Conservation (phyloP, 2,888 invertebrate genomes). For the Tenodera sinensis region DNA sequence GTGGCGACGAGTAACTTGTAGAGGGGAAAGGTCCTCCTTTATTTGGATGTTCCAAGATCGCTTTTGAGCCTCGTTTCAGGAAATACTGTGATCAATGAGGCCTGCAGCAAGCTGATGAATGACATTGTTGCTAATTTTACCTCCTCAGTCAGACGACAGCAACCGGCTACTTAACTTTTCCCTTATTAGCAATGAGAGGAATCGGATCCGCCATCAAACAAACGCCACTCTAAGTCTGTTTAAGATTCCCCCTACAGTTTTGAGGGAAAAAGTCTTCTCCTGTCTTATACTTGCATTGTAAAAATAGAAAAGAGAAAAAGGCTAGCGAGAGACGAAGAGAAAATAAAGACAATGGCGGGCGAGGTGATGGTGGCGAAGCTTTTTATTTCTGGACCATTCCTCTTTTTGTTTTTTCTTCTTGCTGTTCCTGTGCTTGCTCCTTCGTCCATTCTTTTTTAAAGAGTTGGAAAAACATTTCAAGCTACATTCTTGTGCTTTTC, state of each 20-base stretch:
- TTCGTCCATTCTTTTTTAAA: constrained; percentile 26
- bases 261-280: neutral
- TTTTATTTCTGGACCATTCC: constrained; percentile 17
- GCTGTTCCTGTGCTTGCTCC: neutral
- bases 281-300: neutral
- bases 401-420: neutral
- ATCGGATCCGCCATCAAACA: neutral
- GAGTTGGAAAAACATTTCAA: constrained; percentile 29
- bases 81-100: neutral
- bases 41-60: neutral
- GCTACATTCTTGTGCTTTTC: constrained; percentile 29
- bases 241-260: neutral
- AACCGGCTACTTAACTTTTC: neutral
- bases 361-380: constrained; percentile 14
- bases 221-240: neutral
- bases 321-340: neutral
- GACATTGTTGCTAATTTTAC: neutral
- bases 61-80: neutral
- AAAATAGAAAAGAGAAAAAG: constrained; percentile 19
- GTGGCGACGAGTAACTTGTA: too few species aligned
- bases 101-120: neutral
- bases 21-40: too few species aligned
- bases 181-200: neutral
- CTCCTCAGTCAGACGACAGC: neutral
- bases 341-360: constrained; percentile 19